A percentile compares a stretch with the other conserved stretches of the same genome.
These are phyloP conservation scores for Microctonus brassicae DNA, from an alignment of 2,888 invertebrate genomes.

Conservation along the genomic window DNA sequence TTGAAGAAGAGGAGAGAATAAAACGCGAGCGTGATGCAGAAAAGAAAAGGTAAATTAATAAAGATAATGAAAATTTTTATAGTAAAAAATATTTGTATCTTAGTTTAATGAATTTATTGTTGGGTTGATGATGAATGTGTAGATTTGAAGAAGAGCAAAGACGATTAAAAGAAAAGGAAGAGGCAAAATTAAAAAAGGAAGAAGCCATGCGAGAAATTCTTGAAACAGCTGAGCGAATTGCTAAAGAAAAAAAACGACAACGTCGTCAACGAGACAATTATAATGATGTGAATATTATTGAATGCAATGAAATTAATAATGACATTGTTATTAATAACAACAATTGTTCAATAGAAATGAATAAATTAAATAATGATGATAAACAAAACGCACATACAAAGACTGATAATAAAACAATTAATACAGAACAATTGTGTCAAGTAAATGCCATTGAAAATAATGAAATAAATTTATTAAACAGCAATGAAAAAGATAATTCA, in stretches of 20 bases:
- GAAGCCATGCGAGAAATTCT: slow-evolving; percentile 84
- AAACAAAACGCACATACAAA: slow-evolving; percentile 10
- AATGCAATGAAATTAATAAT: slow-evolving; percentile 20
- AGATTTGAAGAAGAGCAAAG: slow-evolving; percentile 80
- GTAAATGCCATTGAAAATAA: neutral
- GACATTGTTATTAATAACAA: slow-evolving; percentile 21
- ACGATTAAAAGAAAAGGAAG: slow-evolving; percentile 77
- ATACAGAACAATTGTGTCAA: slow-evolving; percentile 4
- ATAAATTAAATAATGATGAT: neutral
- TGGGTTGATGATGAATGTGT: neutral
- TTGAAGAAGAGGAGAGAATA: slow-evolving; percentile 84
- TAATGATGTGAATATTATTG: slow-evolving; percentile 15
- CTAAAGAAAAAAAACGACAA: slow-evolving; percentile 75
- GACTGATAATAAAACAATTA: slow-evolving; percentile 3
- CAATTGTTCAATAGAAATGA: neutral
- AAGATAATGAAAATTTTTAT: slow-evolving; percentile 23
- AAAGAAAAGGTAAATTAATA: slow-evolving; percentile 55
- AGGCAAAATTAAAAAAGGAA: slow-evolving; percentile 80
- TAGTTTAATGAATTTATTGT: neutral
- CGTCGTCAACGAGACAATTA: slow-evolving; percentile 51
- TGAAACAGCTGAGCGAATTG: slow-evolving; percentile 78
- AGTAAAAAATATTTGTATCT: slow-evolving; percentile 1
- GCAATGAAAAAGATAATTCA: neutral
- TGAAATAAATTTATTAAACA: neutral
- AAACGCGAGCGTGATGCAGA: slow-evolving; percentile 77